These are phyloP conservation scores for Lithobius niger DNA, from an alignment of 1,140 invertebrate species.

Conservation along the genomic window DNA sequence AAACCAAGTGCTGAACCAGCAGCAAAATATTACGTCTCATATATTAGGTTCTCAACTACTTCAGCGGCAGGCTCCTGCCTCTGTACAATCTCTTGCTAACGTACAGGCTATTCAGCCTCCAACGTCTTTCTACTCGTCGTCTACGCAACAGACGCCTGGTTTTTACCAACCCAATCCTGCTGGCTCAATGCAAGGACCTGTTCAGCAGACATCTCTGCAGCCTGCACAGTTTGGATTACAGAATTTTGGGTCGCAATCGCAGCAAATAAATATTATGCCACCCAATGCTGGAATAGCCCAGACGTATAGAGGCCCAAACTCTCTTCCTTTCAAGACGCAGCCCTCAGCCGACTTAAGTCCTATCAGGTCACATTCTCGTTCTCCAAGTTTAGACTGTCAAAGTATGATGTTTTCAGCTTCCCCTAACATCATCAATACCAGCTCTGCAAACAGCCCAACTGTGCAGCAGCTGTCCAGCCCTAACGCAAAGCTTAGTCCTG, in stretches of 20 bases:
- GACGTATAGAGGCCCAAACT: constrained; percentile 13
- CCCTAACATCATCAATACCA: not conserved
- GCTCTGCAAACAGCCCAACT: not conserved
- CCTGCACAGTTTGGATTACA: constrained; percentile 10
- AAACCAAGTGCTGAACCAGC: constrained; percentile 29
- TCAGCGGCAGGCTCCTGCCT: constrained; percentile 33
- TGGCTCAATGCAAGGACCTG: constrained; percentile 16
- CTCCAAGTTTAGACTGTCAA: constrained; percentile 3
- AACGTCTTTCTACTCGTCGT: constrained; percentile 40
- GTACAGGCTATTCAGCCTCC: constrained; percentile 40
- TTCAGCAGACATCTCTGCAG: constrained; percentile 14
- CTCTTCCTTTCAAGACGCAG: constrained; percentile 16
- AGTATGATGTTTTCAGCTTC: not conserved
- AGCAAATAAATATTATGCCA: constrained; percentile 13
- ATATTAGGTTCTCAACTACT: constrained; percentile 46
- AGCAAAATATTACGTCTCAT: constrained; percentile 34
- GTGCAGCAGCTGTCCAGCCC: not conserved
- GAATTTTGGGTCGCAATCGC: constrained; percentile 16
- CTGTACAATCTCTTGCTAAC: constrained; percentile 25
- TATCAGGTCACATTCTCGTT: constrained; percentile 8
- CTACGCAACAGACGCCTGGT: constrained; percentile 15
- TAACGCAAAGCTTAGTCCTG: not conserved
- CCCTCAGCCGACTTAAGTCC: not conserved
- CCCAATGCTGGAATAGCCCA: constrained; percentile 14
- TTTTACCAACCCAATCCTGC: constrained; percentile 17